phyloP scores from a whole-genome alignment of 2,113 vertebrate species.

The Seriola aureovittata region DNA sequence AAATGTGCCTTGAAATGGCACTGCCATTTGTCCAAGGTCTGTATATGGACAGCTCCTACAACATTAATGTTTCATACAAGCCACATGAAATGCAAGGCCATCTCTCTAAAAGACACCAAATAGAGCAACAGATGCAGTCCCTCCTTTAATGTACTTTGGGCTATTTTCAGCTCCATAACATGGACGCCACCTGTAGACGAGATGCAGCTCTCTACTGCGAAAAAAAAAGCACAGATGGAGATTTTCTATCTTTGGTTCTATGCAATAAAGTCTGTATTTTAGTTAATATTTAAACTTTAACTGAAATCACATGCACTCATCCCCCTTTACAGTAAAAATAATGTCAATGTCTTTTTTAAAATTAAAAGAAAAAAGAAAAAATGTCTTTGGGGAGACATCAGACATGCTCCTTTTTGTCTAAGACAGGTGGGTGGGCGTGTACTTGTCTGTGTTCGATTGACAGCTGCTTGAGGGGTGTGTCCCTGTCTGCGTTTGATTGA shows the following conservation, averaged over 20 bases:
- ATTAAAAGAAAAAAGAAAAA: background rate
- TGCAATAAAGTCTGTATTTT: background rate
- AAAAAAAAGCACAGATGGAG: background rate
- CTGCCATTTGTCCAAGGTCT: constrained; percentile 10
- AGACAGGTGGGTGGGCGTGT: background rate
- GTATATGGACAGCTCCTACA: background rate
- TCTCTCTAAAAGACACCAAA: constrained; percentile 28
- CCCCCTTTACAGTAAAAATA: too few species aligned
- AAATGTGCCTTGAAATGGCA: constrained; percentile 1
- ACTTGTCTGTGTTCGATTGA: background rate
- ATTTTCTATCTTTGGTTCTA: background rate
- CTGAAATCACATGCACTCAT: background rate
- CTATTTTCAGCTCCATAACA: constrained; percentile 17
- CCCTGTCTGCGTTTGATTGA: background rate
- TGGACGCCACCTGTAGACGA: constrained; percentile 7
- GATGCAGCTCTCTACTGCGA: constrained; percentile 3
- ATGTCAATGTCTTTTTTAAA: background rate
- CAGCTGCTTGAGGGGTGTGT: too few species aligned
- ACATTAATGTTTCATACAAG: constrained; percentile 41
- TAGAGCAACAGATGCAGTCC: constrained; percentile 16
- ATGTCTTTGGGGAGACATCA: background rate
- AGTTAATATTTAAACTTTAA: background rate
- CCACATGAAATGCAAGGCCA: constrained; percentile 10
- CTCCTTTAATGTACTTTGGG: background rate
- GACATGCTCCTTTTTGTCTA: background rate